Percentiles rank a stretch among this genome's conserved stretches.
Conservation (phyloP, 2,888 invertebrate species). For the Thera britannica region DNA sequence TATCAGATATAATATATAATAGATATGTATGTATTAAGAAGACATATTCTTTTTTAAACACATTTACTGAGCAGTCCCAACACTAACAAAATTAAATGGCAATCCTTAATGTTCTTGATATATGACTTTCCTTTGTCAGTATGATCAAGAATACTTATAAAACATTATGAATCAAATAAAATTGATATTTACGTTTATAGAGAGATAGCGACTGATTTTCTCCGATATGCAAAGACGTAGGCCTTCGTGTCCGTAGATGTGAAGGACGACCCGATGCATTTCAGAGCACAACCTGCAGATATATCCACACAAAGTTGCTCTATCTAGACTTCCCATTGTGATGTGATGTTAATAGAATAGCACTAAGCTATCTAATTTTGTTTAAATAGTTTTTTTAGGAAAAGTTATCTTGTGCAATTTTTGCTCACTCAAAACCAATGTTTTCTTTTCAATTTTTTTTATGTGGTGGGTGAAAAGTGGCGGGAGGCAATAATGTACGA, state of each 20-base stretch:
- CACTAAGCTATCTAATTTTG: not conserved
- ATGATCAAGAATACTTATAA: too few species aligned
- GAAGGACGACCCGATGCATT: conserved; percentile 93
- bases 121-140: too few species aligned
- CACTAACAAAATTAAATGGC: too few species aligned
- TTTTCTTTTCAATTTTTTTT: too few species aligned
- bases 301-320: conserved; percentile 92
- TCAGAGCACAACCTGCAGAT: conserved; percentile 94
- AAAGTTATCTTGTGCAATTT: not conserved
- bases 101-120: too few species aligned
- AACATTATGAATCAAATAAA: not conserved
- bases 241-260: conserved; percentile 93
- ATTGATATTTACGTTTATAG: conserved; percentile 87
- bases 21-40: too few species aligned
- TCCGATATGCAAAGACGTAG: conserved; percentile 89
- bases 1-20: not conserved
- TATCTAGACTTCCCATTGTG: conserved; percentile 92
- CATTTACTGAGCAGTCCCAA: too few species aligned
- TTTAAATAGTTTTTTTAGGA: not conserved
- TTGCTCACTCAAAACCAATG: too few species aligned
- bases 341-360: not conserved
- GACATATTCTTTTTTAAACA: too few species aligned
- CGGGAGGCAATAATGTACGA: too few species aligned
- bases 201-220: conserved; percentile 92
- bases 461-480: too few species aligned